These are phyloP conservation scores for Dryobotodes eremita DNA, from an alignment of 2,888 invertebrate genomes.

Conservation along the genomic window DNA sequence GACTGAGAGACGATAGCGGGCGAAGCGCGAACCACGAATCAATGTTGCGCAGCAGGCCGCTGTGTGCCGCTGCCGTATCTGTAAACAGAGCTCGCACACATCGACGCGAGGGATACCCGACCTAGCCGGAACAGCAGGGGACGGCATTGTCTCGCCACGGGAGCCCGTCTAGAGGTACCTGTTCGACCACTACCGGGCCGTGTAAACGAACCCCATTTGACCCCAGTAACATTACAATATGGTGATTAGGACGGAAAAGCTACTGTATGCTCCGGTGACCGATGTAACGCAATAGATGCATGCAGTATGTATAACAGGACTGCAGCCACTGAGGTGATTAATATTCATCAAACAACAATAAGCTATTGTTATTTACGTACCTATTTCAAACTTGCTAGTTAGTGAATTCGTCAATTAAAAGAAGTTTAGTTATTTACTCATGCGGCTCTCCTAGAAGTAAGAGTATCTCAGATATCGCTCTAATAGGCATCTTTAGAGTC, in stretches of 20 bases:
- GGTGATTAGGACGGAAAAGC: constrained; percentile 48
- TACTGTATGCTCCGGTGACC: constrained; percentile 47
- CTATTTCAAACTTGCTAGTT: constrained; percentile 8
- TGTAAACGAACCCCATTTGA: constrained; percentile 80
- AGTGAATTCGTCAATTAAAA: constrained; percentile 2
- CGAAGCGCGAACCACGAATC: constrained; percentile 86
- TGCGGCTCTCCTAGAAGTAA: background rate
- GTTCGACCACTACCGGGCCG: constrained; percentile 70
- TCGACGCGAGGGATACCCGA: constrained; percentile 68
- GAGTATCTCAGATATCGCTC: background rate
- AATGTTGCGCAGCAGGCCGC: constrained; percentile 86
- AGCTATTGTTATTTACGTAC: constrained; percentile 41
- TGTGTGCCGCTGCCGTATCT: constrained; percentile 79
- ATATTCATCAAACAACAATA: constrained; percentile 48
- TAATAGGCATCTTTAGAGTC: background rate
- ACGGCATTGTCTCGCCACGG: constrained; percentile 77
- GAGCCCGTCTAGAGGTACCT: constrained; percentile 79
- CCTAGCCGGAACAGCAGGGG: constrained; percentile 69
- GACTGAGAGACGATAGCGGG: constrained; percentile 84
- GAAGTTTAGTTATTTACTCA: constrained; percentile 7
- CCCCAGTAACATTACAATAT: constrained; percentile 65
- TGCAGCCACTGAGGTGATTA: constrained; percentile 25
- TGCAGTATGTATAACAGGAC: constrained; percentile 5
- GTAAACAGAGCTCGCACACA: constrained; percentile 75
- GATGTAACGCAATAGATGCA: constrained; percentile 28